Conservation (phyloP, 2,113 vertebrate species). For the Butorides virescens region DNA sequence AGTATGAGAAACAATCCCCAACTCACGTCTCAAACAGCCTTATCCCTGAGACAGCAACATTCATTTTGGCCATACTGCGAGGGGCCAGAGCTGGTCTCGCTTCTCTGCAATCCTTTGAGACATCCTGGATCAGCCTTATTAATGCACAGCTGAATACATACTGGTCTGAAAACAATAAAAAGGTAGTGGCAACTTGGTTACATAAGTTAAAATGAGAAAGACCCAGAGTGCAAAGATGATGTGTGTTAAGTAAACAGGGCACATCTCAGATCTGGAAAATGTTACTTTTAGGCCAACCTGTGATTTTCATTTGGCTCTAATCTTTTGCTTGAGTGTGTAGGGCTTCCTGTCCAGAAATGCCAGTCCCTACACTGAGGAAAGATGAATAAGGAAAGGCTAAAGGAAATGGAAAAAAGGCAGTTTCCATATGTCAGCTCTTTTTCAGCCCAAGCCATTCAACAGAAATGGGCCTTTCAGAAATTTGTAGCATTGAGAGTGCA, state of each 20-base stretch:
- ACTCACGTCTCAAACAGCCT: not conserved
- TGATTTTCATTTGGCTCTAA: not conserved
- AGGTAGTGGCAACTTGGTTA: not conserved
- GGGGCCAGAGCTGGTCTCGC: fast-evolving
- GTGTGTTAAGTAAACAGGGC: not conserved
- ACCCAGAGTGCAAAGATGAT: not conserved
- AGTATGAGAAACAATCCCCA: not conserved
- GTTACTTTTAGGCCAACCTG: not conserved
- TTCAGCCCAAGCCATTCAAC: not conserved
- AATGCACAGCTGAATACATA: not conserved
- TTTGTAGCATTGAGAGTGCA: not conserved
- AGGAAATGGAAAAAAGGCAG: not conserved
- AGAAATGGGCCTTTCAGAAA: not conserved
- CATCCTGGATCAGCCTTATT: not conserved
- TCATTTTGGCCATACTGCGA: fast-evolving
- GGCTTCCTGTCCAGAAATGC: not conserved
- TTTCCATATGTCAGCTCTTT: not conserved
- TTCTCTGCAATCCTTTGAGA: not conserved
- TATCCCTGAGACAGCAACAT: not conserved
- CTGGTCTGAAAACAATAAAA: not conserved
- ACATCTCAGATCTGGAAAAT: not conserved
- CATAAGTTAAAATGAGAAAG: not conserved
- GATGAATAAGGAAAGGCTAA: not conserved
- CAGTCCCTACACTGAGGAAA: not conserved
- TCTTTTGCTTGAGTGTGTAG: not conserved